Evolutionary conservation across 2,888 invertebrate genomes (phyloP).

Genomic region (Metopia argyrocephala): DNA sequence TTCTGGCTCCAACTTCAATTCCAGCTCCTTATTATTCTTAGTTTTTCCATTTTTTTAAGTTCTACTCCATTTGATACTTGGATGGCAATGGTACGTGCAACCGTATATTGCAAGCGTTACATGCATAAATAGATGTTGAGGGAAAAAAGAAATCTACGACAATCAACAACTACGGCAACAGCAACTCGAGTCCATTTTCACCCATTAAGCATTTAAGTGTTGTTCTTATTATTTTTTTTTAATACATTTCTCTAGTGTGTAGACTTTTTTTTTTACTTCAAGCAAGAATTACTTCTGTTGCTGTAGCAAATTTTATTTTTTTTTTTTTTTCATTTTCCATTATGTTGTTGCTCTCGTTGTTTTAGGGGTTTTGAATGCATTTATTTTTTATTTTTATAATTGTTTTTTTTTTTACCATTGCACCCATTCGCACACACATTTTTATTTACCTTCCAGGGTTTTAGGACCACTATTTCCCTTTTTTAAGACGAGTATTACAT

Average conservation of each 20-base stretch:
- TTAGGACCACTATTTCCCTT: not conserved
- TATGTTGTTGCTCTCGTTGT: conserved; percentile 23
- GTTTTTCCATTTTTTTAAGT: not conserved
- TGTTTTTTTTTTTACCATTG: not conserved
- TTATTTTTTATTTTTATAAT: not conserved
- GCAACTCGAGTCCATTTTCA: conserved; percentile 69
- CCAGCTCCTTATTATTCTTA: not conserved
- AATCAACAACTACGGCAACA: not conserved
- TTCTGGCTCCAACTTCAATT: not conserved
- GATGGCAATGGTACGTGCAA: conserved; percentile 36
- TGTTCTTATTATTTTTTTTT: conserved; percentile 66
- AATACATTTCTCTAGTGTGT: conserved; percentile 23
- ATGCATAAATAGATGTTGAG: conserved; percentile 20
- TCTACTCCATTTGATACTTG: not conserved
- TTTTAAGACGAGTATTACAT: conserved; percentile 6
- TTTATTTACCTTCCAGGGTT: conserved; percentile 34
- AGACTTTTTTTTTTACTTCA: conserved; percentile 53
- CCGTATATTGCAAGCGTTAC: conserved; percentile 29
- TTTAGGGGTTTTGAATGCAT: conserved; percentile 28
- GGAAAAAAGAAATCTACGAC: not conserved
- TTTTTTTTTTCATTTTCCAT: conserved; percentile 13
- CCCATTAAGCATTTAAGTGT: conserved; percentile 74
- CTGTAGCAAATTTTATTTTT: conserved; percentile 6
- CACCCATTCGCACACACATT: conserved; percentile 24
- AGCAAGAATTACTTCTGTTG: conserved; percentile 44